A percentile compares a stretch with the other conserved stretches of the same genome.
These are phyloP conservation scores for Agrotis puta DNA, from an alignment of 2,888 invertebrate species.

Conservation along the genomic window DNA sequence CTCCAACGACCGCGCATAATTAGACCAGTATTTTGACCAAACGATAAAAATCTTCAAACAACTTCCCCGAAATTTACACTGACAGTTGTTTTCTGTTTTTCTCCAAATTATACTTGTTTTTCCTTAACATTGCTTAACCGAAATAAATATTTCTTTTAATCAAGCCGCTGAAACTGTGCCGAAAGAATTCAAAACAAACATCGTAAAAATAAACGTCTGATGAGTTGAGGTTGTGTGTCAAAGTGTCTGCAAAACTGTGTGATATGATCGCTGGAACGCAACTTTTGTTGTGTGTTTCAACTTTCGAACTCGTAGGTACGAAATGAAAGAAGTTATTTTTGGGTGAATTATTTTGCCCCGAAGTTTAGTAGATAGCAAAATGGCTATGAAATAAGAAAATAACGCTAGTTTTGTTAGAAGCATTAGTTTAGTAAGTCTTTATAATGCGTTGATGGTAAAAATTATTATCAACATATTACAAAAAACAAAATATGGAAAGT, in stretches of 20 bases:
- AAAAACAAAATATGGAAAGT: no score
- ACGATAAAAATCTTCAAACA: slow-evolving; percentile 63
- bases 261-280: slow-evolving; percentile 63
- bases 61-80: slow-evolving; percentile 62
- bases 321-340: slow-evolving; percentile 60
- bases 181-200: slow-evolving; percentile 76
- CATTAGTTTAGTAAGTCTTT: neutral
- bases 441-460: no score
- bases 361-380: slow-evolving; percentile 25
- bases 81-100: slow-evolving; percentile 66
- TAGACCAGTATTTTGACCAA: slow-evolving; percentile 53
- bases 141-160: slow-evolving; percentile 71
- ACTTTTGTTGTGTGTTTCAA: slow-evolving; percentile 60
- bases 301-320: slow-evolving; percentile 50
- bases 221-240: slow-evolving; percentile 65
- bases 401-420: neutral
- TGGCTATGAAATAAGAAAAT: neutral
- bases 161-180: slow-evolving; percentile 71
- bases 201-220: slow-evolving; percentile 75
- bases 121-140: slow-evolving; percentile 53
- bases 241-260: slow-evolving; percentile 64
- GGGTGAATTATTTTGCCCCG: slow-evolving; percentile 44
- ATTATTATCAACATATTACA: no score
- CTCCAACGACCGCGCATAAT: slow-evolving; percentile 55
- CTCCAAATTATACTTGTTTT: slow-evolving; percentile 66